Evolutionary conservation across 1,140 invertebrate genomes (phyloP).

Genomic region (Melipona quadrifasciata): DNA sequence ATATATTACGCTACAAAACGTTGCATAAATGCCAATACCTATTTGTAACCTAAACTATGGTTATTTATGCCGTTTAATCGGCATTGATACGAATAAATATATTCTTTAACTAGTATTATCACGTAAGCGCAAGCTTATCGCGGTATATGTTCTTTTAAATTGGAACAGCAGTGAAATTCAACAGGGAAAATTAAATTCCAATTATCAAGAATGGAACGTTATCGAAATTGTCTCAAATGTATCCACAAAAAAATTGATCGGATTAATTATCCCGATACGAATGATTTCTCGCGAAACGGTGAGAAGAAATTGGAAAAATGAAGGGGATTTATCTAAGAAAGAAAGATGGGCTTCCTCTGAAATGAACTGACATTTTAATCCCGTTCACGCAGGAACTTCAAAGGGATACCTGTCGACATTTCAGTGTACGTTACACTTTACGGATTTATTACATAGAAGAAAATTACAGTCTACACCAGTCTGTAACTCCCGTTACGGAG

Average conservation of each 20-base stretch:
- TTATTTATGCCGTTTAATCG: neutral
- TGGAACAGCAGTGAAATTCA: too few species aligned
- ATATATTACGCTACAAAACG: neutral
- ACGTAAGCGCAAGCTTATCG: too few species aligned
- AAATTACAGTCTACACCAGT: conserved; percentile 5
- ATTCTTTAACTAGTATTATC: neutral
- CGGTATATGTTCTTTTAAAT: too few species aligned
- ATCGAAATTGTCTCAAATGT: too few species aligned
- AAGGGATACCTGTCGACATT: conserved; percentile 31
- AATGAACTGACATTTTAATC: conserved; percentile 42
- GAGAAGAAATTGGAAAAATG: conserved; percentile 6
- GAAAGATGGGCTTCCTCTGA: conserved; percentile 12
- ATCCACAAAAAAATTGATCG: neutral
- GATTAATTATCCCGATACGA: neutral
- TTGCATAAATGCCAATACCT: neutral
- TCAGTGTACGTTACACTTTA: conserved; percentile 3
- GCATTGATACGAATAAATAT: neutral
- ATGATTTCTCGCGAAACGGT: too few species aligned
- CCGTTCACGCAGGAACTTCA: neutral
- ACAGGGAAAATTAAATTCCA: too few species aligned
- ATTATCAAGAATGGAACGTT: too few species aligned
- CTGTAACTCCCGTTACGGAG: neutral
- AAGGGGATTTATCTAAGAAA: conserved; percentile 2
- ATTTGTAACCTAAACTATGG: neutral
- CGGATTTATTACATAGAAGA: conserved; percentile 21